These are phyloP conservation scores for Clunio marinus DNA, from an alignment of 2,888 invertebrate species.

Conservation along the genomic window DNA sequence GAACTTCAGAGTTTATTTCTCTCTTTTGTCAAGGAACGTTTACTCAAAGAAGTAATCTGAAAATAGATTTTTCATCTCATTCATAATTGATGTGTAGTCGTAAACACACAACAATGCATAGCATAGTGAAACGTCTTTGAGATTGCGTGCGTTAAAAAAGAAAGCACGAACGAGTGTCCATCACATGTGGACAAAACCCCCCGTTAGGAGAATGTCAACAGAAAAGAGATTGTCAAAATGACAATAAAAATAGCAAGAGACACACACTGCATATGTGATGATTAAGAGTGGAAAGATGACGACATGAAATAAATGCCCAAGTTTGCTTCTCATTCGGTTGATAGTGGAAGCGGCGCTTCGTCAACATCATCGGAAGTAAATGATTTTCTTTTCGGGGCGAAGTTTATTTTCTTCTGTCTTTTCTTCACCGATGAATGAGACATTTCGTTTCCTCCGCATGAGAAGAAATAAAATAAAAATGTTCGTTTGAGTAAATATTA, in stretches of 20 bases:
- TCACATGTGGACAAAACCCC: slow-evolving; percentile 9
- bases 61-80: slow-evolving; percentile 24
- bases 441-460: too few species aligned
- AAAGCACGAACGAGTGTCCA: neutral
- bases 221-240: neutral
- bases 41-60: neutral
- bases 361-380: slow-evolving; percentile 37
- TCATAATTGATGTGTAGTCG: slow-evolving; percentile 30
- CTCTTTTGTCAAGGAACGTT: slow-evolving; percentile 9
- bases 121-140: too few species aligned
- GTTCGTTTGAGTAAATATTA: slow-evolving; percentile 3
- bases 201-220: slow-evolving; percentile 19
- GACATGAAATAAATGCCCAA: slow-evolving; percentile 21
- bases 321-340: neutral
- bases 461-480: neutral
- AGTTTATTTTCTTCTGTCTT: slow-evolving; percentile 10
- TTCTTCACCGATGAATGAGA: too few species aligned
- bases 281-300: slow-evolving; percentile 33
- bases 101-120: neutral
- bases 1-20: slow-evolving; percentile 5
- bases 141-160: neutral
- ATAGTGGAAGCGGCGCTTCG: slow-evolving; percentile 17
- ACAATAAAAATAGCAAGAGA: slow-evolving; percentile 31
- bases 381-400: slow-evolving; percentile 5
- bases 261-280: slow-evolving; percentile 39